Evolutionary conservation across 1,140 invertebrate genomes (phyloP).

Genomic region (Diorhabda carinulata): DNA sequence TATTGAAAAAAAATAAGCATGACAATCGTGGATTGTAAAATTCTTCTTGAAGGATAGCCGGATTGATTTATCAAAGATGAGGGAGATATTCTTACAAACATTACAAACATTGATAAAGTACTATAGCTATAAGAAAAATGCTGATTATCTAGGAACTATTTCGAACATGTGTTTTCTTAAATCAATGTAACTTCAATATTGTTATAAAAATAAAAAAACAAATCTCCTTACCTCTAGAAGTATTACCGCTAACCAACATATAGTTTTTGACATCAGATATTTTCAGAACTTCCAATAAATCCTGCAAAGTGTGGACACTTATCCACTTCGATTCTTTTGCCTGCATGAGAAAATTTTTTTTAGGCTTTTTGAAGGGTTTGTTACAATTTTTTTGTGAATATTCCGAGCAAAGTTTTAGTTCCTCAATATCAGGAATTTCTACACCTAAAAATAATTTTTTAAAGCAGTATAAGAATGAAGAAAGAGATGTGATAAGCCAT

Average conservation of each 20-base stretch:
- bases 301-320: conserved; percentile 32
- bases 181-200: too few species aligned
- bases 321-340: conserved; percentile 31
- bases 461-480: neutral
- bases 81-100: too few species aligned
- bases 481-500: neutral
- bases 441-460: neutral
- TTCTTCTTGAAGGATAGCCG: too few species aligned
- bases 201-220: too few species aligned
- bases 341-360: conserved; percentile 20
- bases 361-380: conserved; percentile 17
- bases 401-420: conserved; percentile 17
- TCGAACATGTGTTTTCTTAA: too few species aligned
- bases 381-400: conserved; percentile 10
- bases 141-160: too few species aligned
- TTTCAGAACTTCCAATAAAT: conserved; percentile 33
- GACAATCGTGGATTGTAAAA: too few species aligned
- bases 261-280: conserved; percentile 30
- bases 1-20: too few species aligned
- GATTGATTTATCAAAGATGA: too few species aligned
- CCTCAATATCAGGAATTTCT: conserved; percentile 33
- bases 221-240: conserved; percentile 36
- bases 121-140: too few species aligned
- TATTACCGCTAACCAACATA: conserved; percentile 41
- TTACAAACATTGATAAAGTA: too few species aligned